A percentile compares a stretch with the other conserved stretches of the same genome.
Evolutionary conservation across 2,888 invertebrate genomes (phyloP).

Genomic region (Andrena bicolor): DNA sequence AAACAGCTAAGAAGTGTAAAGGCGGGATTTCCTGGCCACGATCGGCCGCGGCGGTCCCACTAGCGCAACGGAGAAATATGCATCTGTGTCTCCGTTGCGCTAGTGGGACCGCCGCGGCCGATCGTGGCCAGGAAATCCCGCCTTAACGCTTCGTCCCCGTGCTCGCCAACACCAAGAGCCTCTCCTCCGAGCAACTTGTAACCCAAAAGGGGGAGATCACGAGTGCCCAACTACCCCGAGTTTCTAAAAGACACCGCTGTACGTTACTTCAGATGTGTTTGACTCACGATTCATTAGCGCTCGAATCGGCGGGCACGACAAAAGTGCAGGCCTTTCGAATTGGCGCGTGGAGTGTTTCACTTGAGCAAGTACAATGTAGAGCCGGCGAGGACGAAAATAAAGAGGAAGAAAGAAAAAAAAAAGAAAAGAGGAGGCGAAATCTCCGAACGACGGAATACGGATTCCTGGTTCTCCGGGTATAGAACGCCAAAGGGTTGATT

Average conservation of each 20-base stretch:
- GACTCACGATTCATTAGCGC: conserved; percentile 53
- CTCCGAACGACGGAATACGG: conserved; percentile 45
- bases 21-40: too few relatives aligned
- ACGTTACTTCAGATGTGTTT: conserved; percentile 37
- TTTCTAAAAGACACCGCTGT: conserved; percentile 42
- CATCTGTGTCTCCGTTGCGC: too few relatives aligned
- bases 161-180: conserved; percentile 63
- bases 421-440: conserved; percentile 15
- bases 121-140: too few relatives aligned
- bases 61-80: too few relatives aligned
- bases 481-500: conserved; percentile 72
- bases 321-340: not conserved
- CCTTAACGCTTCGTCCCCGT: conserved; percentile 50
- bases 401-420: not conserved
- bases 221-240: conserved; percentile 34
- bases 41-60: too few relatives aligned
- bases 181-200: conserved; percentile 59
- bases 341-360: not conserved
- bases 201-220: conserved; percentile 42
- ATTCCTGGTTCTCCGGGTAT: conserved; percentile 45
- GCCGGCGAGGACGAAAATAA: not conserved
- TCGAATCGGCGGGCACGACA: not conserved
- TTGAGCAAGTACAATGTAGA: not conserved
- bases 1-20: conserved; percentile 49
- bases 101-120: too few relatives aligned